Evolutionary conservation across 2,797 vertebrate genomes (phyloP).

Genomic region (Rhynchonycteris naso): DNA sequence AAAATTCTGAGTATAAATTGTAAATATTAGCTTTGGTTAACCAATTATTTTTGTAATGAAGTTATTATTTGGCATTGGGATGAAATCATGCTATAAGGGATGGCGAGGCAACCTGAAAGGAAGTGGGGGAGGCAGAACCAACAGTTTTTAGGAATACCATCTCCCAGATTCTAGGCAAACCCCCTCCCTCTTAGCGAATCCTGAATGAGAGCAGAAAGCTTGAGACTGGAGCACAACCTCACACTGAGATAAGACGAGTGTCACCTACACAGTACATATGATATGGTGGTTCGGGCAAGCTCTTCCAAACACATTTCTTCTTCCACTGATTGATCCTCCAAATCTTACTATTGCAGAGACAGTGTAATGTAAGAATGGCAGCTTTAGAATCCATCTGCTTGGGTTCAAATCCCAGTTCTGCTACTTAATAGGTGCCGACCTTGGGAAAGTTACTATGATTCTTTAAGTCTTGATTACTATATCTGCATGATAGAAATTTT

Average conservation of each 20-base stretch:
- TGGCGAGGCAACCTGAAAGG: slow-evolving; percentile 41
- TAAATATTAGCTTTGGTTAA: slow-evolving; percentile 76
- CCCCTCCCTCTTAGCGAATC: slow-evolving; percentile 7
- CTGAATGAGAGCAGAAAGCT: slow-evolving; percentile 3
- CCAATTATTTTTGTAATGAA: slow-evolving; percentile 75
- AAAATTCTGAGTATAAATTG: slow-evolving; percentile 61
- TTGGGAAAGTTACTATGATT: neutral
- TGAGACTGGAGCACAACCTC: neutral
- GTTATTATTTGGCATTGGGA: slow-evolving; percentile 74
- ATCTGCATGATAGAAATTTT: neutral
- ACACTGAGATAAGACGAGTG: neutral
- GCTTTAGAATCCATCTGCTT: neutral
- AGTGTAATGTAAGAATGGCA: neutral
- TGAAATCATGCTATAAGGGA: slow-evolving; percentile 51
- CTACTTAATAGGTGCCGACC: neutral
- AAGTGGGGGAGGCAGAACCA: neutral
- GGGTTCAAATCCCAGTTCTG: neutral
- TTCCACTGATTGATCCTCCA: neutral
- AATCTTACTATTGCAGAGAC: neutral
- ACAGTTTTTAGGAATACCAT: slow-evolving; percentile 17
- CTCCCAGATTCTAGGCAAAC: neutral
- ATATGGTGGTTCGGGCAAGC: neutral
- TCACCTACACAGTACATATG: neutral
- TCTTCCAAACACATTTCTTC: neutral
- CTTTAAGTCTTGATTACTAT: neutral